Evolutionary conservation across 37 sponge, comb jelly and placozoan genomes (phyloP), one percentile per base, ranked within the genome.

Genomic region (Theonella swinhoei): DNA sequence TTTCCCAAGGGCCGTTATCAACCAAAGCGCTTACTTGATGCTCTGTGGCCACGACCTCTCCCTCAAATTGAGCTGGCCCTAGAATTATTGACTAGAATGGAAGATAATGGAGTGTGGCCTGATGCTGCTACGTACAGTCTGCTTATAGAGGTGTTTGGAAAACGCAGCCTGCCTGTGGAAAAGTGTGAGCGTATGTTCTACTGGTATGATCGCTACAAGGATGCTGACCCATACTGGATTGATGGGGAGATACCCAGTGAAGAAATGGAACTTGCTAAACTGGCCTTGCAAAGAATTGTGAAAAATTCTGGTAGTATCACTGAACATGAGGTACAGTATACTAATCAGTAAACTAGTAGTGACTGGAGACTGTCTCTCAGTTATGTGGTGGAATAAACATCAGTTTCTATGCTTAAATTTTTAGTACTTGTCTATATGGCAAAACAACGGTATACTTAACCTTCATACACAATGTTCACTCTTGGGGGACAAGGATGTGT

Each of bases 11-110:
- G 85, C 9, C 75, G 90, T 31, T 97, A 83, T 75, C 66, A 65
- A 14, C 88, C 85, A n/a, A 87, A 61, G 37, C 86, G 69, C 4
- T 58, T 92, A 28, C 62, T 97, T 29, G 97, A 97, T 87, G 88
- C 93, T 0, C 19, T 97, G 2, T 97, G 96, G 93, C 97, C 97
- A 0, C 87, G 73, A 20, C 88, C 96, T 1, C 72, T 82, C 23
- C 97, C 97, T 25, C 96, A 95, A 29, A 76, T 95, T 33, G 97
- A 97, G 30, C 79, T 90, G 17, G 90, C 95, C 37, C 68, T 97
- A 70, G 77, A 90, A 8, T 22, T 97, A 2, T 85, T 97, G 5
- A 72, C 82, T 11, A 95, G 89, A 70, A 97, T 97, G 97, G 97
- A 97, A 75, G 96, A 92, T 0, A 81, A 95, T 36, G 96, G 96